Evolutionary conservation across 2,113 vertebrate species (phyloP), one percentile per base, ranked within the genome.

Genomic region (Malurus cyaneus): DNA sequence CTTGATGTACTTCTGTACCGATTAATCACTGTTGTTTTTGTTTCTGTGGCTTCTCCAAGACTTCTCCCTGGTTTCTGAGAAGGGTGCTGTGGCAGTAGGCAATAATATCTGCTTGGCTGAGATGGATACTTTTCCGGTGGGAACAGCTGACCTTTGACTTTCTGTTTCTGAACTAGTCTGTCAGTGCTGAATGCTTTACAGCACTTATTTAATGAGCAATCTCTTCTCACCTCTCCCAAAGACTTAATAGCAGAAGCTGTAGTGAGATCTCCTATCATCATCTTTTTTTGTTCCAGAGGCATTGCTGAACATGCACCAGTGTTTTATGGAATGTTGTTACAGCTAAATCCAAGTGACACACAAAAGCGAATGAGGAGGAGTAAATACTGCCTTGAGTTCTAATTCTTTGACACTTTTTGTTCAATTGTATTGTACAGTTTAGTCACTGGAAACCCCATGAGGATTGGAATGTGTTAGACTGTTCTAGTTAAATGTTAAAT

Each of bases 181-280:
- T 71, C 88, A 65, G 89, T 92, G 88, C 72, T 71, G 93, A 92
- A 90, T 71, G 53, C 80, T 88, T 96, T 88, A 28, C 88, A 88
- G 94, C 90, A 90, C 86, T 90, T 90, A 77, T n/a, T 96, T 93
- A 96, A 96, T 95, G 94, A 93, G n/a, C 88, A 86, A 84, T 93
- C 90, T 89, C 77, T 96, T 97, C 90, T 77, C 95, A 88, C 86
- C 49, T 93, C 67, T 95, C 76, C 82, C 80, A 86, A 86, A 83
- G 90, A 64, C 86, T 96, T 95, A 96, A 96, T 94, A 95, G 93
- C 80, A 97, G 95, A 96, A 95, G 88, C 88, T 96, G 95, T 86
- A 96, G 80, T 34, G 4, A 95, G 93, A 95, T 92, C 86, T 94
- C 88, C 93, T 95, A 94, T 96, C 93, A 94, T 93, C 89, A 93